Evolutionary conservation across 2,888 invertebrate genomes (phyloP), one percentile per base, ranked within the genome.

Genomic region (Phaedon cochleariae): DNA sequence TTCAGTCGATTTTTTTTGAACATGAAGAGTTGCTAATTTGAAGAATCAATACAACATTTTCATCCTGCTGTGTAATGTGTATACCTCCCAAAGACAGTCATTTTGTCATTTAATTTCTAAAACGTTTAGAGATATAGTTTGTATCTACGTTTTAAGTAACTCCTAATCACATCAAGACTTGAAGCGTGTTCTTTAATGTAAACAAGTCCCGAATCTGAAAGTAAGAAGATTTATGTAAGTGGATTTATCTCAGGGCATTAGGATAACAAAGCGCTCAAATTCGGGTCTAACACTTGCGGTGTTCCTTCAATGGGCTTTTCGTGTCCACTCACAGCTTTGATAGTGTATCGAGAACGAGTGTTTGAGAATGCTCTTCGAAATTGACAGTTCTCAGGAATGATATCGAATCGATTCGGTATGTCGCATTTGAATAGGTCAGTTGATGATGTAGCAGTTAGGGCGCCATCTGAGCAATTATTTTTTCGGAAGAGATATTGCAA

Each of bases 201-300:
- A 70, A 70, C 70, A 68, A 62, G 63, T 67, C 57, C 57, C 34
- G 58, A 51, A 58, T 65, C 58, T 53, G 61, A 53, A 61, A 64
- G 59, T 70, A 67, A 69, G 67, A 66, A 70, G 72, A 70, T 72
- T 70, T 63, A 67, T 65, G 55, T 70, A 70, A 71, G 72, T 72
- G 69, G 73, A 68, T 73, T 73, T 71, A 72, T 67, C 70, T 41
- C 62, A 63, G 49, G 62, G 70, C 68, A 68, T 70, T 70, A 60
- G 67, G 68, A 70, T 70, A 67, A 71, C 69, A 69, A 67, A 69
- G 68, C 54, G 65, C 57, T 64, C 48, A 63, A 60, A 68, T 64
- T 55, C 64, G 60, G 51, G 22, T 61, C 54, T 34, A 45, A 55
- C 61, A 41, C 15, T 65, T 61, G 63, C 58, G 63, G 64, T 51